Evolutionary conservation across 2,888 invertebrate species (phyloP), one percentile per base, ranked within the genome.

Genomic region (Pinctada fucata): DNA sequence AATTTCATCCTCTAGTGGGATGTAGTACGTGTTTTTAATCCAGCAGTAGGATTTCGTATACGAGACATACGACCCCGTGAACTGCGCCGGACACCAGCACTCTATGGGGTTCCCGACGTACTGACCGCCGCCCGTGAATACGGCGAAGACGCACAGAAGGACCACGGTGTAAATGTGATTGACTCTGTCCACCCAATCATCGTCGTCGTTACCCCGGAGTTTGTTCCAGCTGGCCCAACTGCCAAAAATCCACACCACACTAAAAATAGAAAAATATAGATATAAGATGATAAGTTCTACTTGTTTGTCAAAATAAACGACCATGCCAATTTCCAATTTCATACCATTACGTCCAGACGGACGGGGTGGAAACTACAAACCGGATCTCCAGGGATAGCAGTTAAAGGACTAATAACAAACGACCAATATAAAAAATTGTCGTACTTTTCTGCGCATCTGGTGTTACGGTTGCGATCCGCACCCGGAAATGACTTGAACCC

Each of bases 1-100:
- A 45, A 90, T 90, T 66, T 82, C 83, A 10, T 87, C 87, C 10
- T 87, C 84, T 85, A 90, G 88, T n/a, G 90, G 90, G 52, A 90
- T 86, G 83, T 89, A 90, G 83, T 90, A 90, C 63, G 90, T 90
- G 82, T 90, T 90, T 83, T 90, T 89, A 75, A 90, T 87, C 90
- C 90, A 90, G 86, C 90, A 90, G 81, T 87, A 89, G 72, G 89
- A 89, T 79, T 90, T 90, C 13, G 90, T 87, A 83, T 90, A 90
- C 82, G 93, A 91, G 79, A 93, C 93, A 91, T 93, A 90, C 48
- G 88, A 83, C 81, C 88, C 88, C 82, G 89, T 90, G 79, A 90
- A 90, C 72, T 89, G 87, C 48, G 89, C 89, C 2, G 90, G 90
- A 71, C 87, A 87, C 90, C 90, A 90, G 83, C 90, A 90, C 72